Evolutionary conservation across 35 echinoderm and acorn worm genomes (phyloP), one percentile per base, ranked within the genome.

Genomic region (Diadema setosum): DNA sequence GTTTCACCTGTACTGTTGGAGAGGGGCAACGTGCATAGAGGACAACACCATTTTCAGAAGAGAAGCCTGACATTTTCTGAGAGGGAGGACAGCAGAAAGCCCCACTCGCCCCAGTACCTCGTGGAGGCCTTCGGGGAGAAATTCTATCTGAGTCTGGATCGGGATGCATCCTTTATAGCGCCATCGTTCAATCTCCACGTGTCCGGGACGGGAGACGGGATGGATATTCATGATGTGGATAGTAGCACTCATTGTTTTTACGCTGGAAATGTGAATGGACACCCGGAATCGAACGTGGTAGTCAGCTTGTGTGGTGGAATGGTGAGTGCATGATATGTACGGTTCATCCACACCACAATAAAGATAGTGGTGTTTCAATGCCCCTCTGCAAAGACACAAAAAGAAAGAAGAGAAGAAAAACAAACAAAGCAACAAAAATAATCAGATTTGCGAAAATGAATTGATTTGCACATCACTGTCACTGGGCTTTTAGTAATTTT

Each of bases 281-380:
- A 90, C 25, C 36, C 61, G 5, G 81, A 46, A 70, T 90, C 88
- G 6, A 83, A 40, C 59, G 88, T 81, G 23, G 81, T 90, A 21
- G 58, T 90, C 81, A 90, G 88, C 41, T 49, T 90, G 2, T 90
- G 88, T 70, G 88, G 88, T 16, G 88, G 88, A 32, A 67, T 90
- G 88, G 88, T 90, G 84, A 84, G 88, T 90, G 84, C 20, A n/a
- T n/a, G n/a, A n/a, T n/a, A n/a, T n/a, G n/a, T n/a, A n/a, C n/a
- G n/a, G n/a, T n/a, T n/a, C n/a, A n/a, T n/a, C n/a, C n/a, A n/a
- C n/a, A n/a, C n/a, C n/a, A n/a, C n/a, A n/a, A n/a, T n/a, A n/a
- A n/a, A n/a, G n/a, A n/a, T n/a, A n/a, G n/a, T n/a, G n/a, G n/a
- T n/a, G n/a, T n/a, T n/a, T n/a, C n/a, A n/a, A n/a, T n/a, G n/a